phyloP scores from a whole-genome alignment of 2,113 vertebrate genomes.

The Pithys albifrons region DNA sequence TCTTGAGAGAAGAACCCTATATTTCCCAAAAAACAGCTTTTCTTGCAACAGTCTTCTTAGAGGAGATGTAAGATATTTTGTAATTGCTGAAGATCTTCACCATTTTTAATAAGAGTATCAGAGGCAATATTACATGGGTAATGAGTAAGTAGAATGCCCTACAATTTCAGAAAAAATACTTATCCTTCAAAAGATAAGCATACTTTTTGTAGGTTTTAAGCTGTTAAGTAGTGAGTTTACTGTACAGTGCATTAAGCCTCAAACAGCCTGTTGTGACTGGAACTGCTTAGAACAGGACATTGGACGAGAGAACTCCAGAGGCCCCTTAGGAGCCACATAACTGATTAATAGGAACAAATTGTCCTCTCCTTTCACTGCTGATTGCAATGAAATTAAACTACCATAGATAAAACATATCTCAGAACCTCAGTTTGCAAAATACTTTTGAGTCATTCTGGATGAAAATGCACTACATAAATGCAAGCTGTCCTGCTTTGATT shows the following conservation, averaged over 20 bases:
- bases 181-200: neutral
- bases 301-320: neutral
- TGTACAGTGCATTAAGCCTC: neutral
- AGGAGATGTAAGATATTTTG: neutral
- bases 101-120: neutral
- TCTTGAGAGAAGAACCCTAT: neutral
- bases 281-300: neutral
- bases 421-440: neutral
- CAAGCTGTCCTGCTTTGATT: neutral
- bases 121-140: neutral
- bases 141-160: neutral
- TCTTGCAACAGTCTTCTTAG: neutral
- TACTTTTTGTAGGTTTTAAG: neutral
- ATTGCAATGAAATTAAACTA: slow-evolving; percentile 12
- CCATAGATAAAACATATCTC: neutral
- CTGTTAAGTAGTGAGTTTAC: neutral
- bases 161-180: neutral
- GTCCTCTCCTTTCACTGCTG: neutral
- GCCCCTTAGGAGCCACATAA: neutral
- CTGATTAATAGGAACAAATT: neutral
- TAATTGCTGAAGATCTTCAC: neutral
- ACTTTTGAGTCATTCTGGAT: neutral
- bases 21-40: neutral
- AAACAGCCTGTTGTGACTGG: neutral
- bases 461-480: neutral